Evolutionary conservation across 2,888 invertebrate species (phyloP).

Genomic region (Synanthedon formicaeformis): DNA sequence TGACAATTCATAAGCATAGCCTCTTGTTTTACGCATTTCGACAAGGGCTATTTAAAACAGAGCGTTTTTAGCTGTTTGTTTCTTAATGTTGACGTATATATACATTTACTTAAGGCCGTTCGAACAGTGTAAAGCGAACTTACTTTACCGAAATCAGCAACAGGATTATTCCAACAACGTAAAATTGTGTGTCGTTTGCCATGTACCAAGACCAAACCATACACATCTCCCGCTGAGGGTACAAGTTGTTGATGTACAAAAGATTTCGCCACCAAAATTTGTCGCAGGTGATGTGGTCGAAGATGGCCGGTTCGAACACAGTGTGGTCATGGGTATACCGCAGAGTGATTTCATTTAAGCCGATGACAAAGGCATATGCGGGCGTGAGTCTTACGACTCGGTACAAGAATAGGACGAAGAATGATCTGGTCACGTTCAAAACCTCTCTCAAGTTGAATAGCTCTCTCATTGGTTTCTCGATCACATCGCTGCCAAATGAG

Average conservation of each 20-base stretch:
- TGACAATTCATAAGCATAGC: no score
- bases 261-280: constrained; percentile 87
- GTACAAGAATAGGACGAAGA: constrained; percentile 58
- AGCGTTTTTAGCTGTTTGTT: no score
- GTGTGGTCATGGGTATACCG: constrained; percentile 79
- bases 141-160: constrained; percentile 77
- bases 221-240: constrained; percentile 80
- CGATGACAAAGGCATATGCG: constrained; percentile 83
- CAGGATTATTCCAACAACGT: constrained; percentile 75
- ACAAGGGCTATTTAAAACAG: no score
- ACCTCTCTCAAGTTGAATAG: constrained; percentile 44
- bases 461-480: constrained; percentile 41
- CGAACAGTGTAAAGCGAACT: constrained; percentile 20
- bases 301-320: constrained; percentile 79
- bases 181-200: constrained; percentile 85
- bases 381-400: constrained; percentile 82
- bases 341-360: constrained; percentile 78
- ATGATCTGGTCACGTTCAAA: constrained; percentile 51
- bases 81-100: no score
- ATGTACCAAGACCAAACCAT: constrained; percentile 89
- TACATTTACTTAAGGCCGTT: no score
- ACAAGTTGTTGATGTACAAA: constrained; percentile 86
- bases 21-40: no score
- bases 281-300: constrained; percentile 79
- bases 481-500: constrained; percentile 54